Percentiles rank a stretch among this genome's conserved stretches.
Conservation (phyloP, 2,797 vertebrate genomes). For the Balearica regulorum region DNA sequence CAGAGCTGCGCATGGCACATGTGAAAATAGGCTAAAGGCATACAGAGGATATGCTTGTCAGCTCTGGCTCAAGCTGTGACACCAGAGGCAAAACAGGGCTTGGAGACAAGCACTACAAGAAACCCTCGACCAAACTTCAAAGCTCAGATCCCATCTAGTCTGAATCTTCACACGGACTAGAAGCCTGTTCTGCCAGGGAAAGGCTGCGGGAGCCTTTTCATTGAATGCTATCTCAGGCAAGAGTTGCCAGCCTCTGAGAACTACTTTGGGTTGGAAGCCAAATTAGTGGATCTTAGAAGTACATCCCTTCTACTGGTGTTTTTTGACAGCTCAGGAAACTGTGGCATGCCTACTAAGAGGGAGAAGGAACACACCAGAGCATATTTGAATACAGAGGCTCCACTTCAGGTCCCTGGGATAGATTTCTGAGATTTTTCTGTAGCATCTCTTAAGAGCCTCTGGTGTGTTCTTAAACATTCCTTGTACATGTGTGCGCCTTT, state of each 20-base stretch:
- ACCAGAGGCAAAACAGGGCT: background rate
- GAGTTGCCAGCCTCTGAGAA: background rate
- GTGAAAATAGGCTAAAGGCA: background rate
- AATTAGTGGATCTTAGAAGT: background rate
- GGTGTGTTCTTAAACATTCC: background rate
- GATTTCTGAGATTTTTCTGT: background rate
- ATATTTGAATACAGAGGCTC: background rate
- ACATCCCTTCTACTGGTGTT: background rate
- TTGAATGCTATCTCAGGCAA: background rate
- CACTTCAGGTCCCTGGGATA: background rate
- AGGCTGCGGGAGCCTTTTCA: background rate
- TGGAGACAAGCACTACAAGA: background rate
- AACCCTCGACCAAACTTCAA: background rate
- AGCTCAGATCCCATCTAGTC: background rate
- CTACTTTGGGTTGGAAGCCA: background rate
- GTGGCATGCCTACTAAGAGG: background rate
- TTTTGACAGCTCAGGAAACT: background rate
- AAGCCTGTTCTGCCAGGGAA: background rate
- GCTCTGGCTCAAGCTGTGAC: background rate
- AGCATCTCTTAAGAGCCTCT: background rate
- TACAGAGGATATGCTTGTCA: background rate
- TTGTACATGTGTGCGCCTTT: rapidly evolving
- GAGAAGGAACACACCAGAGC: background rate
- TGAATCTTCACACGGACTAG: background rate
- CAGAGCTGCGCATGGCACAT: background rate